These are phyloP conservation scores for Calliphora vicina DNA, from an alignment of 1,140 invertebrate species.

Conservation along the genomic window DNA sequence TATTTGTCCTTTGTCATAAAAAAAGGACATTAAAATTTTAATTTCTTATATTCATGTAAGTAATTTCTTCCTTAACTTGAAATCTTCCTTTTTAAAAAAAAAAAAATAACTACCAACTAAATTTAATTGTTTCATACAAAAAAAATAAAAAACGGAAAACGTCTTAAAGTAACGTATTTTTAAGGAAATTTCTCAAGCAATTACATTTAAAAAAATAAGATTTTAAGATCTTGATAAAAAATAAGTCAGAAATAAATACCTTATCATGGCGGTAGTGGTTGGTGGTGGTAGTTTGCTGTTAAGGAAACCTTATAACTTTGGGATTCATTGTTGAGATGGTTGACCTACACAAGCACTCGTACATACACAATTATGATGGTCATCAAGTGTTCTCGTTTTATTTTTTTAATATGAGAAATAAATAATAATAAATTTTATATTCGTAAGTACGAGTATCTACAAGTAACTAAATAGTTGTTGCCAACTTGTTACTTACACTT, in stretches of 20 bases:
- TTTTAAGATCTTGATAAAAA: constrained; percentile 24
- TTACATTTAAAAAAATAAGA: constrained; percentile 30
- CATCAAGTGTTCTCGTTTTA: constrained; percentile 22
- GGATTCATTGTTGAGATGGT: not conserved
- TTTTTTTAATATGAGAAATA: not conserved
- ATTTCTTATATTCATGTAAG: not conserved
- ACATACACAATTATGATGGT: constrained; percentile 24
- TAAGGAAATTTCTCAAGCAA: constrained; percentile 27
- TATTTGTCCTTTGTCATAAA: not conserved
- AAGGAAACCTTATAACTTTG: not conserved
- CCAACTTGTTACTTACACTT: not conserved
- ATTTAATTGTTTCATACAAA: constrained; percentile 10
- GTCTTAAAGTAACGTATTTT: constrained; percentile 33
- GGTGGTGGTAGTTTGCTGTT: not conserved
- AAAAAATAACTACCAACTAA: not conserved
- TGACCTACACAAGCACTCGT: not conserved
- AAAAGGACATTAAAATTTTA: constrained; percentile 31
- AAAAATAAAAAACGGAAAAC: not conserved
- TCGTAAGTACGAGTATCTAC: too few species aligned
- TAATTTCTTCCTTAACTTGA: not conserved
- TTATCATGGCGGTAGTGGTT: not conserved
- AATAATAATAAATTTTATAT: not conserved
- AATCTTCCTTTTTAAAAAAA: constrained; percentile 21
- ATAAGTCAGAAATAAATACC: not conserved
- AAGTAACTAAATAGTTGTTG: not conserved